phyloP scores from a whole-genome alignment of 1,140 invertebrate species.

The Leptinotarsa lineolata region DNA sequence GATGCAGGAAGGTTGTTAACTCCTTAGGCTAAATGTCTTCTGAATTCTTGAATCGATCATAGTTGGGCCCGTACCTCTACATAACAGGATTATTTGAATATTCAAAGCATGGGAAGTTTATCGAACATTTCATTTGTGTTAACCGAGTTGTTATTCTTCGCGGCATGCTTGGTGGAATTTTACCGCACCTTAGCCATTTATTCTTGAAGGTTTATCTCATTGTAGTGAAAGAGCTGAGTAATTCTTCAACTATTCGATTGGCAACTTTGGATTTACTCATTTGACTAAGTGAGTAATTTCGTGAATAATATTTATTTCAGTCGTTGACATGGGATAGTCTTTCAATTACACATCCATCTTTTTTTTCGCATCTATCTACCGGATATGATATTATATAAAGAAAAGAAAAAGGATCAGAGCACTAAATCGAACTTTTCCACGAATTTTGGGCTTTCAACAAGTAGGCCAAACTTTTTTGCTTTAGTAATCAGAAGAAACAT shows the following conservation, averaged over 20 bases:
- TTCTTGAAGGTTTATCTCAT: constrained; percentile 6
- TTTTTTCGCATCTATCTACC: no score
- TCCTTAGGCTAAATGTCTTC: constrained; percentile 19
- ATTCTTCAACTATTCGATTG: background rate
- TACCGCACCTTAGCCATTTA: background rate
- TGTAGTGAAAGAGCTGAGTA: constrained; percentile 2
- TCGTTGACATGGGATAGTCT: no score
- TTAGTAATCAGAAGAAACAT: no score
- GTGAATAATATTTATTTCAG: no score
- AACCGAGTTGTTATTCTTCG: constrained; percentile 1
- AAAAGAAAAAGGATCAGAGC: no score
- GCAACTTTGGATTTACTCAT: background rate
- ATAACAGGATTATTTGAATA: constrained; percentile 7
- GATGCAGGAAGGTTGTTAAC: constrained; percentile 15
- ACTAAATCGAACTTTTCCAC: no score
- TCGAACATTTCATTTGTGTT: background rate
- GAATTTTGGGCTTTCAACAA: no score
- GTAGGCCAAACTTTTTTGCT: no score
- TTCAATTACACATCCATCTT: no score
- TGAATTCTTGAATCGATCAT: constrained; percentile 12
- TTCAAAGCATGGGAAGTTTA: constrained; percentile 8
- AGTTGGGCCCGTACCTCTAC: background rate
- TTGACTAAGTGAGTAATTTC: no score
- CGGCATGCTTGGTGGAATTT: background rate
- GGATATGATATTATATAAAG: no score